Evolutionary conservation across 2,888 invertebrate genomes (phyloP).

Genomic region (Zele albiditarsus): DNA sequence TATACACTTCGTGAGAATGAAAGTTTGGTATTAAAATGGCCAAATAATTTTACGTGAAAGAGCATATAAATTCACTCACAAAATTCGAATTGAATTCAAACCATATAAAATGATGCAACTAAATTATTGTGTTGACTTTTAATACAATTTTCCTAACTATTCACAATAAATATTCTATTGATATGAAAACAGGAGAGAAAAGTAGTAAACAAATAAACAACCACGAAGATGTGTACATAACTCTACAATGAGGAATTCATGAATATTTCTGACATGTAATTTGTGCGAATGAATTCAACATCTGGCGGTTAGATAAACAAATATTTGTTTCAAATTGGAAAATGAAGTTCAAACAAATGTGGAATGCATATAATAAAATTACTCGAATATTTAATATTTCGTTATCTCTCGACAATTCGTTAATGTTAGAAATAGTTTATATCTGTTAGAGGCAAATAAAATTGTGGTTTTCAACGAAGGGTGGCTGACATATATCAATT

Average conservation of each 20-base stretch:
- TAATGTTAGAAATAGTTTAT: slow-evolving; percentile 66
- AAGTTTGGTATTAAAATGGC: no score
- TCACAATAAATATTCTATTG: neutral
- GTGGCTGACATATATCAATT: slow-evolving; percentile 62
- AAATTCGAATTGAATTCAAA: no score
- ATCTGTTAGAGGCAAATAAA: slow-evolving; percentile 44
- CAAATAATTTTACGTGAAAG: no score
- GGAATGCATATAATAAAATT: slow-evolving; percentile 62
- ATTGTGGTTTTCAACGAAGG: slow-evolving; percentile 37
- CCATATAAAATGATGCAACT: no score
- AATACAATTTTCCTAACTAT: neutral
- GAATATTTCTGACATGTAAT: slow-evolving; percentile 21
- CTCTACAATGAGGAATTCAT: slow-evolving; percentile 23
- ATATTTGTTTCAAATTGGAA: slow-evolving; percentile 43
- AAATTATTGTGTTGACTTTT: no score
- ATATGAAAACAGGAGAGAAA: neutral
- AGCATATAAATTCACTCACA: no score
- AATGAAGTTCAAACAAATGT: slow-evolving; percentile 46
- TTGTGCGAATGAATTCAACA: slow-evolving; percentile 22
- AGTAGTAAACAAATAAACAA: neutral
- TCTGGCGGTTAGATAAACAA: slow-evolving; percentile 11
- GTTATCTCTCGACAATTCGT: slow-evolving; percentile 65
- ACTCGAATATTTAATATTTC: slow-evolving; percentile 69
- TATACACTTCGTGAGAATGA: no score
- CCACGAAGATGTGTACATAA: slow-evolving; percentile 7